These are phyloP conservation scores for Rhogogaster chlorosoma DNA, from an alignment of 2,888 invertebrate species.

Conservation along the genomic window DNA sequence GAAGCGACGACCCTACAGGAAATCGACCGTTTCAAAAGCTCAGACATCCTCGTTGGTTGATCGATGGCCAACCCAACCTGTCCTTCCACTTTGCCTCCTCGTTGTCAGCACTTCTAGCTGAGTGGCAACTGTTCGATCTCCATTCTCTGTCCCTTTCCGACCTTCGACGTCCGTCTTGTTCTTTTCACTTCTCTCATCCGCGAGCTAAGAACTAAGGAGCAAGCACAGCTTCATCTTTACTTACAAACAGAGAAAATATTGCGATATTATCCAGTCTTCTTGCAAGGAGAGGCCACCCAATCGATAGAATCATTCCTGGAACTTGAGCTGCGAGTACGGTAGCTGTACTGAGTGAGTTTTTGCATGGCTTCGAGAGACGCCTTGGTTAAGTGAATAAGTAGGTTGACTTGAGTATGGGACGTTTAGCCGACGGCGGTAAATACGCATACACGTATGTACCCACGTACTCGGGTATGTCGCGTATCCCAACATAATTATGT, in stretches of 20 bases:
- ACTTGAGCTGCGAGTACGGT: neutral
- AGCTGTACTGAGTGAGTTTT: slow-evolving; percentile 29
- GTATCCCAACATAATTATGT: slow-evolving; percentile 23
- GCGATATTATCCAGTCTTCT: slow-evolving; percentile 31
- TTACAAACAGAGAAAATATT: slow-evolving; percentile 24
- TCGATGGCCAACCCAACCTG: slow-evolving; percentile 47
- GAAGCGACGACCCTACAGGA: slow-evolving; percentile 29
- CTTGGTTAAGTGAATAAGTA: slow-evolving; percentile 45
- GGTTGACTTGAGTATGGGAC: slow-evolving; percentile 18
- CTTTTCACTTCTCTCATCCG: slow-evolving; percentile 10
- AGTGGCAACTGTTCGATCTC: slow-evolving; percentile 49
- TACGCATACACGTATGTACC: slow-evolving; percentile 1
- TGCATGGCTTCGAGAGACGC: slow-evolving; percentile 38
- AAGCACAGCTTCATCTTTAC: slow-evolving; percentile 32
- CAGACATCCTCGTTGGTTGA: slow-evolving; percentile 44
- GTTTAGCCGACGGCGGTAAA: neutral
- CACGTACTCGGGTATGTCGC: neutral
- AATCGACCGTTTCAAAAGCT: slow-evolving; percentile 43
- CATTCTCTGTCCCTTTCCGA: slow-evolving; percentile 7
- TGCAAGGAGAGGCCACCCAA: slow-evolving; percentile 7
- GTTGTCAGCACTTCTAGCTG: slow-evolving; percentile 43
- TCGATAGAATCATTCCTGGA: slow-evolving; percentile 35
- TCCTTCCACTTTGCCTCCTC: slow-evolving; percentile 45
- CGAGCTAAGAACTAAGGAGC: neutral
- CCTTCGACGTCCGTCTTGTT: neutral